Conservation (phyloP, 2,113 vertebrate species). For the Callorhinus ursinus region DNA sequence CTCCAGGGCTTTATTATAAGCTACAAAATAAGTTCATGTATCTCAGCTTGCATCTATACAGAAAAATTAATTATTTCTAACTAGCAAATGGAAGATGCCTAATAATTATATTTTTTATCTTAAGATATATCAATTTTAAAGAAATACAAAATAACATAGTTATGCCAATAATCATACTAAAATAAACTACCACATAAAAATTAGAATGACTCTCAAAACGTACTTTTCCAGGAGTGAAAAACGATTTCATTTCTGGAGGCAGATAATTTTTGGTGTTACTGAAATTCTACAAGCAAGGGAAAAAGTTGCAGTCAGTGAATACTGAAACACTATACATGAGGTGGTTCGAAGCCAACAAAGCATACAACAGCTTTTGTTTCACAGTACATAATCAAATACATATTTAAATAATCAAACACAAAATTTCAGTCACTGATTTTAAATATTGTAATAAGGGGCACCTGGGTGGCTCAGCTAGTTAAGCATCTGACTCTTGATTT, state of each 20-base stretch:
- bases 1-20: conserved; percentile 20
- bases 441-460: not conserved
- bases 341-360: not conserved
- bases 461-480: not conserved
- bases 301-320: conserved; percentile 4
- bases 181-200: conserved; percentile 57
- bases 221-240: conserved; percentile 99
- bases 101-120: conserved; percentile 18
- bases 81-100: not conserved
- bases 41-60: not conserved
- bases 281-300: conserved; percentile 91
- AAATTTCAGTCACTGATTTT: conserved; percentile 22
- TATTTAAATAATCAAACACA: conserved; percentile 22
- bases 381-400: not conserved
- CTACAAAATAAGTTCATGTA: not conserved
- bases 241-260: conserved; percentile 98
- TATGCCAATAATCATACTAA: conserved; percentile 31
- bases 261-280: conserved; percentile 99
- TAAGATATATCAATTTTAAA: conserved; percentile 26
- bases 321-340: not conserved
- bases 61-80: conserved; percentile 31
- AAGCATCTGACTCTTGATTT: not conserved
- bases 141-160: conserved; percentile 43
- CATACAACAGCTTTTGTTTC: not conserved
- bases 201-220: conserved; percentile 61